A percentile compares a stretch with the other conserved stretches of the same genome.
Evolutionary conservation across 2,888 invertebrate genomes (phyloP).

Genomic region (Glomeris marginata): DNA sequence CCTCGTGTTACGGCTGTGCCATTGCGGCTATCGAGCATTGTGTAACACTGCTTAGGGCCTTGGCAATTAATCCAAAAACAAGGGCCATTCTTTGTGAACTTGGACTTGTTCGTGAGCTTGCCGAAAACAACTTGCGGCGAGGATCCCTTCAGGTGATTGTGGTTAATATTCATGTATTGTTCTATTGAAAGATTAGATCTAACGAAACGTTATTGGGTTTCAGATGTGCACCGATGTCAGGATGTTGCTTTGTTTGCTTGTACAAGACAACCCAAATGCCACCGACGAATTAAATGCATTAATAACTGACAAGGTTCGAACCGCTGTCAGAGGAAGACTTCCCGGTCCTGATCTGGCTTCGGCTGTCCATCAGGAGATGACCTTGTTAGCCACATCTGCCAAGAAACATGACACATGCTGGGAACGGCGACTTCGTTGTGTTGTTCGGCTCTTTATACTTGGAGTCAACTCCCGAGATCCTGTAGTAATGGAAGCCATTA

Average conservation of each 20-base stretch:
- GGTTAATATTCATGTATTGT: not conserved
- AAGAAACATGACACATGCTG: conserved; percentile 89
- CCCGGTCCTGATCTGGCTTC: conserved; percentile 55
- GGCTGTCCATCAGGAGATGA: conserved; percentile 75
- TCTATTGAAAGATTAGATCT: not conserved
- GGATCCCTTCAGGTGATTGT: conserved; percentile 52
- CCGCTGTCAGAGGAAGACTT: conserved; percentile 42
- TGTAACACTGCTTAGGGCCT: conserved; percentile 70
- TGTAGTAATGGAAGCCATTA: conserved; percentile 76
- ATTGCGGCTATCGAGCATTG: conserved; percentile 88
- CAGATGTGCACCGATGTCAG: conserved; percentile 77
- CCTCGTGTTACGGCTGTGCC: conserved; percentile 41
- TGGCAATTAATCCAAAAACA: conserved; percentile 63
- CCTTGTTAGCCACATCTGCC: conserved; percentile 68
- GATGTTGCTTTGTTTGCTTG: conserved; percentile 70
- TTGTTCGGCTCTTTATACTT: conserved; percentile 71
- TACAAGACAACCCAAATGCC: conserved; percentile 66
- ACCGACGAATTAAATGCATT: conserved; percentile 70
- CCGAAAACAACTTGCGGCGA: conserved; percentile 75
- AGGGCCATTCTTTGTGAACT: conserved; percentile 61
- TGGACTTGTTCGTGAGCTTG: conserved; percentile 74
- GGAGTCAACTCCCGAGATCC: conserved; percentile 40
- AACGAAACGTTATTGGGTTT: conserved; percentile 8
- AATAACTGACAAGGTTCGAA: conserved; percentile 56
- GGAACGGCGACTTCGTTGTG: conserved; percentile 71